Evolutionary conservation across 1,140 invertebrate genomes (phyloP).

Genomic region (Neodiprion fabricii): DNA sequence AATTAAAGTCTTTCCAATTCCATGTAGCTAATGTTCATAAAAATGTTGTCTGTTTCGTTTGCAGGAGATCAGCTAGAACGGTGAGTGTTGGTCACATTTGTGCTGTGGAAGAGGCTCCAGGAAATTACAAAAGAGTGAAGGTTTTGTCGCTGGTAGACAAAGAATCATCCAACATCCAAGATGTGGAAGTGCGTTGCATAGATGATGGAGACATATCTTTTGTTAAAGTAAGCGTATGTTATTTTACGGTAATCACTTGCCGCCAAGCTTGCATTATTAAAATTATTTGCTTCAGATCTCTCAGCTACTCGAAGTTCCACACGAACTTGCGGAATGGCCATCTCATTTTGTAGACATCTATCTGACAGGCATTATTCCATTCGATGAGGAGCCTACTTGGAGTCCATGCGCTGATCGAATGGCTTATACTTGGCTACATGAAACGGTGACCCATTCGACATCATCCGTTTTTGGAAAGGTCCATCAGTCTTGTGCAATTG

Average conservation of each 20-base stretch:
- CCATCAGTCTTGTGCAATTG: conserved; percentile 19
- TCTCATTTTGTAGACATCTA: conserved; percentile 49
- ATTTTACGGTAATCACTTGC: background rate
- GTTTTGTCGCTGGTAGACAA: conserved; percentile 40
- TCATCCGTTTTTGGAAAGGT: conserved; percentile 47
- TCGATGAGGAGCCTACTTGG: conserved; percentile 53
- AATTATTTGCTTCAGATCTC: conserved; percentile 32
- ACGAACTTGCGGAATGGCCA: conserved; percentile 39
- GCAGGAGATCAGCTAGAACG: conserved; percentile 31
- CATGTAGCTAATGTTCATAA: background rate
- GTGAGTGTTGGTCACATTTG: conserved; percentile 43
- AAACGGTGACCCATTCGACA: conserved; percentile 29
- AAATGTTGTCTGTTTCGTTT: no score
- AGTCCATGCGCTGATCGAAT: conserved; percentile 37
- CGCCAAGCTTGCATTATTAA: background rate
- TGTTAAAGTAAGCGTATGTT: conserved; percentile 36
- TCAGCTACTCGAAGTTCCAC: conserved; percentile 43
- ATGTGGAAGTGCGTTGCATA: conserved; percentile 43
- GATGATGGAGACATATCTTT: conserved; percentile 44
- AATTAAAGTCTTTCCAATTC: conserved; percentile 6
- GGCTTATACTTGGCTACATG: conserved; percentile 42
- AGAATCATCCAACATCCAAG: conserved; percentile 28
- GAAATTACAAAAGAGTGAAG: conserved; percentile 48
- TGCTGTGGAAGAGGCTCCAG: conserved; percentile 36
- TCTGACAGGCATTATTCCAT: conserved; percentile 44